Evolutionary conservation across 2,888 invertebrate genomes (phyloP).

Genomic region (Drosophila buzzatii): DNA sequence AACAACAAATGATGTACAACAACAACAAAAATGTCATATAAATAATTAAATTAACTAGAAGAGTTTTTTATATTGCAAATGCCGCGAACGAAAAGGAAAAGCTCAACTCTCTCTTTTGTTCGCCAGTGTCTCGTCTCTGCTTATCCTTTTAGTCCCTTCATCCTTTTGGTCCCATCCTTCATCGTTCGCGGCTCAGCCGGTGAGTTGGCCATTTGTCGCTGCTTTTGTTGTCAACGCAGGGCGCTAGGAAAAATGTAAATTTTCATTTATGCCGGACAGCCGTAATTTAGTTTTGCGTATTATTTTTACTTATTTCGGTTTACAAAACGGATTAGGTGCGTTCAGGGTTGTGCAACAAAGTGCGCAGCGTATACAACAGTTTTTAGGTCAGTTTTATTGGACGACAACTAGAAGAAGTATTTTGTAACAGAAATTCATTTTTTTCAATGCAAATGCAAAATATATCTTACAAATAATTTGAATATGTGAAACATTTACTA

Average conservation of each 20-base stretch:
- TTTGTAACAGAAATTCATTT: background rate
- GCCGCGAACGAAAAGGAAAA: conserved; percentile 9
- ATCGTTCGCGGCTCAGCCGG: conserved; percentile 2
- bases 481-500: background rate
- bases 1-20: conserved; percentile 28
- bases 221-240: conserved; percentile 32
- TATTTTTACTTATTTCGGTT: conserved; percentile 49
- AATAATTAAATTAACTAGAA: conserved; percentile 63
- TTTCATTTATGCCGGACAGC: conserved; percentile 43
- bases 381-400: background rate
- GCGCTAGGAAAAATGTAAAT: conserved; percentile 47
- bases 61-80: conserved; percentile 10
- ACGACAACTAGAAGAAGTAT: background rate
- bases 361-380: background rate
- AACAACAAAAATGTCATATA: conserved; percentile 30
- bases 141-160: background rate
- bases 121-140: conserved; percentile 1
- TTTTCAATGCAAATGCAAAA: background rate
- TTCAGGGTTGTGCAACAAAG: conserved; percentile 4
- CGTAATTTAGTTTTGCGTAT: conserved; percentile 41
- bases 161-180: background rate
- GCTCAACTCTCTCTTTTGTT: conserved; percentile 1
- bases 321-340: conserved; percentile 39
- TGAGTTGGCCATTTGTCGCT: conserved; percentile 48
- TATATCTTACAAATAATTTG: background rate